phyloP scores from a whole-genome alignment of 2,113 vertebrate species.

The Buteo buteo region DNA sequence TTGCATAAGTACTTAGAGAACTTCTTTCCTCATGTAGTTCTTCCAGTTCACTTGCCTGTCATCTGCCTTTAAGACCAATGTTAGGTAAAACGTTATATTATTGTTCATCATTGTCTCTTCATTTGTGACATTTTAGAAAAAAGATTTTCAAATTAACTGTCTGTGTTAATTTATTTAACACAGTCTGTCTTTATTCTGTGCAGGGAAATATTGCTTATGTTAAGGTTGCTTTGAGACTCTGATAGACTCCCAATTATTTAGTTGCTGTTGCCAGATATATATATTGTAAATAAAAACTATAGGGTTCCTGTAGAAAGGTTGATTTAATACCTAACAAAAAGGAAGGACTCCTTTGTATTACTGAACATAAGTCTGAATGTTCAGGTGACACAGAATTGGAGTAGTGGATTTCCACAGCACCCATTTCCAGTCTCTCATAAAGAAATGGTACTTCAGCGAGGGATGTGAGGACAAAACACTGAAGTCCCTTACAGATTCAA shows the following conservation, averaged over 20 bases:
- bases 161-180: neutral
- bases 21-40: neutral
- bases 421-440: neutral
- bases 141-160: neutral
- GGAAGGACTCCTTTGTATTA: neutral
- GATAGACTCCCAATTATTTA: slow-evolving; percentile 24
- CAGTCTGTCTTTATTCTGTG: slow-evolving; percentile 5
- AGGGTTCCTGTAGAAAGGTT: neutral
- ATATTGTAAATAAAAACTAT: slow-evolving; percentile 7
- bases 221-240: slow-evolving; percentile 19
- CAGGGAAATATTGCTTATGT: neutral
- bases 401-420: neutral
- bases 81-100: neutral
- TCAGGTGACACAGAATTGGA: neutral
- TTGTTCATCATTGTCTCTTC: neutral
- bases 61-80: neutral
- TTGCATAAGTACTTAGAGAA: neutral
- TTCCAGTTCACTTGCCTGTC: neutral
- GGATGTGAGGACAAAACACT: neutral
- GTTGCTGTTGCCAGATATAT: neutral
- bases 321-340: neutral
- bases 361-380: neutral
- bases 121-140: slow-evolving; percentile 7
- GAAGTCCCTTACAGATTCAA: neutral
- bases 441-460: neutral